Conservation (phyloP, 1,140 invertebrate genomes). For the Rhysida immarginata region DNA sequence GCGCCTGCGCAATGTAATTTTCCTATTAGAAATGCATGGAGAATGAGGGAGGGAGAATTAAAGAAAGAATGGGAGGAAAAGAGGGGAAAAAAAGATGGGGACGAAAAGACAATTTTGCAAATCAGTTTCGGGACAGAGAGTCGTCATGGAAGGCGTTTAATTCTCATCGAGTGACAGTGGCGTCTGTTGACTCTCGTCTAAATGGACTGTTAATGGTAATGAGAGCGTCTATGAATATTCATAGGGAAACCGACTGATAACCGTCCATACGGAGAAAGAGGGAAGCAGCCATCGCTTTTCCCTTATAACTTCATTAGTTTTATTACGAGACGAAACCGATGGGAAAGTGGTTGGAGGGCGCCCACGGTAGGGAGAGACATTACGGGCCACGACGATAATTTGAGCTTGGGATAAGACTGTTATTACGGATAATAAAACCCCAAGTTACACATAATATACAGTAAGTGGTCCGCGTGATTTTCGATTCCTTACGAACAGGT, state of each 20-base stretch:
- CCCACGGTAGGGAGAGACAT: not conserved
- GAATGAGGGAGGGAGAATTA: too few relatives aligned
- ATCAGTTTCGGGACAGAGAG: too few relatives aligned
- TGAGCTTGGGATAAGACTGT: conserved; percentile 1
- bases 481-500: too few relatives aligned
- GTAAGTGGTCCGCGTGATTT: too few relatives aligned
- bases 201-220: conserved; percentile 9
- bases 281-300: not conserved
- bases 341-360: not conserved
- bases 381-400: not conserved
- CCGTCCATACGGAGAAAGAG: not conserved
- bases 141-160: too few relatives aligned
- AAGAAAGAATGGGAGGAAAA: too few relatives aligned
- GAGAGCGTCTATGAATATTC: conserved; percentile 7
- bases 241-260: not conserved
- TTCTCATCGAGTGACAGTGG: conserved; percentile 3
- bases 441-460: not conserved
- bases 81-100: too few relatives aligned
- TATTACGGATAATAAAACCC: conserved; percentile 3
- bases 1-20: too few relatives aligned
- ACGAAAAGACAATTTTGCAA: too few relatives aligned
- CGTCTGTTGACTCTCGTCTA: conserved; percentile 3
- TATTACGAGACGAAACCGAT: not conserved
- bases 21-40: too few relatives aligned
- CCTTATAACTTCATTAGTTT: conserved; percentile 5